A percentile compares a stretch with the other conserved stretches of the same genome.
Evolutionary conservation across 2,888 invertebrate genomes (phyloP).

Genomic region (Diplazon laetatorius): DNA sequence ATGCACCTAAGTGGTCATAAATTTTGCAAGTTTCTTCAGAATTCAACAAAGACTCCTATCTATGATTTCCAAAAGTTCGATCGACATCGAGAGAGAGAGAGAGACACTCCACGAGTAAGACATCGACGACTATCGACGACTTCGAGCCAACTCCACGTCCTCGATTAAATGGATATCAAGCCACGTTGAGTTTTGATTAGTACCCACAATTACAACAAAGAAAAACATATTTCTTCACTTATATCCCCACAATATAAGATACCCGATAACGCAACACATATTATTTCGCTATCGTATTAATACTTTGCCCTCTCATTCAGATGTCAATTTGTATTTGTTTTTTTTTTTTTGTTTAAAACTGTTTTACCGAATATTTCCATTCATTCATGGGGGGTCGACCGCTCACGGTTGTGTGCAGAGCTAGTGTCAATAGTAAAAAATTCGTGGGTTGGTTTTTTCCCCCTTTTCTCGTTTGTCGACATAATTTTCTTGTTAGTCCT

Average conservation of each 20-base stretch:
- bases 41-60: too few species aligned
- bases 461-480: slow-evolving; percentile 36
- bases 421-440: slow-evolving; percentile 50
- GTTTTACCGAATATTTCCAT: slow-evolving; percentile 73
- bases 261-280: slow-evolving; percentile 59
- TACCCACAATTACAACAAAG: slow-evolving; percentile 58
- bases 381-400: slow-evolving; percentile 64
- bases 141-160: not conserved
- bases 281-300: slow-evolving; percentile 80
- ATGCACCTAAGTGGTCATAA: too few species aligned
- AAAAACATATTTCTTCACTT: slow-evolving; percentile 49
- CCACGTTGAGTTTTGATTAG: slow-evolving; percentile 50
- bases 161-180: slow-evolving; percentile 20
- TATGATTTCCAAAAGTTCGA: too few species aligned
- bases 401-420: slow-evolving; percentile 60
- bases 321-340: slow-evolving; percentile 75
- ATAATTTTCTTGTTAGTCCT: slow-evolving; percentile 78
- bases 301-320: slow-evolving; percentile 82
- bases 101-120: not conserved
- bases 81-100: too few species aligned
- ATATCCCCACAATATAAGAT: slow-evolving; percentile 47
- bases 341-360: too few species aligned
- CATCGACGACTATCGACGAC: not conserved
- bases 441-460: slow-evolving; percentile 19
- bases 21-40: too few species aligned